Conservation (phyloP, 2,888 invertebrate genomes). For the Pterobdella sp. region DNA sequence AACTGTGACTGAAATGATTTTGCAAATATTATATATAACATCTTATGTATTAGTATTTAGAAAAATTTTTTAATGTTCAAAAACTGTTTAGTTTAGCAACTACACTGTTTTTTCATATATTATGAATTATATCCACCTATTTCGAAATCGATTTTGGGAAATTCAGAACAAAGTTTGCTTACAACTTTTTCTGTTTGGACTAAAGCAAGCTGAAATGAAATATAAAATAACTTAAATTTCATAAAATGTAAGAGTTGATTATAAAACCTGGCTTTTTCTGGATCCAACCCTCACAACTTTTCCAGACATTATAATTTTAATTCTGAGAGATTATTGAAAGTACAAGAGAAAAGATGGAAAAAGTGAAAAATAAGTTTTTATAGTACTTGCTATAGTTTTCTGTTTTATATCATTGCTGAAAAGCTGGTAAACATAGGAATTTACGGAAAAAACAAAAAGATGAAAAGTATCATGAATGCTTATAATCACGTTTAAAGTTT, state of each 20-base stretch:
- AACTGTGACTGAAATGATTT: conserved; percentile 60
- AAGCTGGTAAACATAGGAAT: too few relatives aligned
- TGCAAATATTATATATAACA: background rate
- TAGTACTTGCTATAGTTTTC: too few relatives aligned
- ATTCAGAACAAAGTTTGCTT: conserved; percentile 63
- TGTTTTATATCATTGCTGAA: too few relatives aligned
- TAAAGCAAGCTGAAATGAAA: conserved; percentile 75
- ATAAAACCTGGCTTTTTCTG: conserved; percentile 29
- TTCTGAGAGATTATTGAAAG: too few relatives aligned
- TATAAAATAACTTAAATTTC: background rate
- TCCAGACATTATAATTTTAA: too few relatives aligned
- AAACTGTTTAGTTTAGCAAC: background rate
- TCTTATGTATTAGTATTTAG: conserved; percentile 4
- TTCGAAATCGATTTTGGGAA: conserved; percentile 71
- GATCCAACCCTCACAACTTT: conserved; percentile 27
- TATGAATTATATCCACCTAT: conserved; percentile 59
- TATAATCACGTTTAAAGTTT: too few relatives aligned
- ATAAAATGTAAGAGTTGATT: conserved; percentile 6
- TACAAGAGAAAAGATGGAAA: too few relatives aligned
- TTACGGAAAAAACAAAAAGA: too few relatives aligned
- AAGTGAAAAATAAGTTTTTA: too few relatives aligned
- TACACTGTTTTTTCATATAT: background rate
- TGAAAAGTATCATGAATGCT: too few relatives aligned
- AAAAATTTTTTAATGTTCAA: background rate
- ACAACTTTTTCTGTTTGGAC: conserved; percentile 86